These are phyloP conservation scores for Subacronicta megacephala DNA, from an alignment of 2,888 invertebrate species.

Conservation along the genomic window DNA sequence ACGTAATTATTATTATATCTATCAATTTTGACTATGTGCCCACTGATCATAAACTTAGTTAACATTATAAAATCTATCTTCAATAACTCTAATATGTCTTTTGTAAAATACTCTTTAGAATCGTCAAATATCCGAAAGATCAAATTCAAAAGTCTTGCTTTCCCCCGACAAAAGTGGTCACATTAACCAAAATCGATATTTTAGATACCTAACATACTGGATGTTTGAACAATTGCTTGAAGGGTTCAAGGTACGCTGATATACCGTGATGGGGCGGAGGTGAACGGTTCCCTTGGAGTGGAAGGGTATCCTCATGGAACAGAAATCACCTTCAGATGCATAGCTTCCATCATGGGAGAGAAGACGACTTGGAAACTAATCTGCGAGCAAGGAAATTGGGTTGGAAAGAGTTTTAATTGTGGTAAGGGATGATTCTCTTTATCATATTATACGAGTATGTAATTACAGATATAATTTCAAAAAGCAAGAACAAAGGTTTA, in stretches of 20 bases:
- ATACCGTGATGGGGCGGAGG: conserved; percentile 92
- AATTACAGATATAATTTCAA: no score
- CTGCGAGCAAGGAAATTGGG: conserved; percentile 96
- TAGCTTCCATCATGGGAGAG: conserved; percentile 94
- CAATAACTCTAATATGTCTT: no score
- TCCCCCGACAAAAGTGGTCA: conserved; percentile 26
- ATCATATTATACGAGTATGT: no score
- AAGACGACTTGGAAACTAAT: conserved; percentile 95
- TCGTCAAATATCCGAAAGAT: background rate
- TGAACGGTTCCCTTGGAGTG: conserved; percentile 91
- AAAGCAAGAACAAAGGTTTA: no score
- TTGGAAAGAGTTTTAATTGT: conserved; percentile 94
- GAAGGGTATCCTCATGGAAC: conserved; percentile 94
- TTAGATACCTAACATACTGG: conserved; percentile 23
- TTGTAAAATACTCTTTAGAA: no score
- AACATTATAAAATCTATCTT: no score
- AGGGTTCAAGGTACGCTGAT: conserved; percentile 94
- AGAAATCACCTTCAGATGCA: conserved; percentile 95
- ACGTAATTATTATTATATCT: conserved; percentile 4
- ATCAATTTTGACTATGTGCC: conserved; percentile 9
- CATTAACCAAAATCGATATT: conserved; percentile 3
- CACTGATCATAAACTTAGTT: conserved; percentile 24
- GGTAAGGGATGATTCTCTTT: conserved; percentile 86
- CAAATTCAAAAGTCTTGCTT: background rate
- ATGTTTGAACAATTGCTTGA: conserved; percentile 53